Evolutionary conservation across 2,888 invertebrate genomes (phyloP).

Genomic region (Eupeodes latifasciatus): DNA sequence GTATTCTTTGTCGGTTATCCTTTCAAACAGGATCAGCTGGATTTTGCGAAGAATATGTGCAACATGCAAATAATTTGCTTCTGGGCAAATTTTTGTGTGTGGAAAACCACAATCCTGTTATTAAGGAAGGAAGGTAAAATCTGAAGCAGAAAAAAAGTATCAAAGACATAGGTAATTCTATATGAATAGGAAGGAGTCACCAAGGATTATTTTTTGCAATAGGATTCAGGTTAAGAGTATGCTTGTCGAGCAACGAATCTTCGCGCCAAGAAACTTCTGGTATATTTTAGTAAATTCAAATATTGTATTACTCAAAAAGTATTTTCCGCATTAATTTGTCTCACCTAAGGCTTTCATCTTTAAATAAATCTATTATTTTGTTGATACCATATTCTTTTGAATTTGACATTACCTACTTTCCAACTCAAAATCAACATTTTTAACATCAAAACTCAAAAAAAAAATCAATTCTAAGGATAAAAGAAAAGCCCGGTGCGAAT

Average conservation of each 20-base stretch:
- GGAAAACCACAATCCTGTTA: conserved; percentile 10
- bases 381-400: too few relatives aligned
- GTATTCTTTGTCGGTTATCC: conserved; percentile 11
- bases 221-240: background rate
- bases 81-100: background rate
- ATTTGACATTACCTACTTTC: too few relatives aligned
- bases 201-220: conserved; percentile 6
- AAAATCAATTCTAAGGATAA: too few relatives aligned
- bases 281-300: background rate
- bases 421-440: too few relatives aligned
- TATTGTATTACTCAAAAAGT: too few relatives aligned
- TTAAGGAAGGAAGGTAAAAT: background rate
- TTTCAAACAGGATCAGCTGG: conserved; percentile 32
- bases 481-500: too few relatives aligned
- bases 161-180: background rate
- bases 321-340: too few relatives aligned
- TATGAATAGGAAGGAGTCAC: conserved; percentile 3
- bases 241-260: background rate
- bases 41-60: conserved; percentile 6
- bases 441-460: too few relatives aligned
- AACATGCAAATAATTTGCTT: conserved; percentile 28
- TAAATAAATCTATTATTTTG: too few relatives aligned
- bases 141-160: background rate
- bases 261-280: background rate
- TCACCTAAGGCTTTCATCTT: too few relatives aligned